These are phyloP conservation scores for Drosophila mettleri DNA, from an alignment of 2,888 invertebrate genomes.

Conservation along the genomic window DNA sequence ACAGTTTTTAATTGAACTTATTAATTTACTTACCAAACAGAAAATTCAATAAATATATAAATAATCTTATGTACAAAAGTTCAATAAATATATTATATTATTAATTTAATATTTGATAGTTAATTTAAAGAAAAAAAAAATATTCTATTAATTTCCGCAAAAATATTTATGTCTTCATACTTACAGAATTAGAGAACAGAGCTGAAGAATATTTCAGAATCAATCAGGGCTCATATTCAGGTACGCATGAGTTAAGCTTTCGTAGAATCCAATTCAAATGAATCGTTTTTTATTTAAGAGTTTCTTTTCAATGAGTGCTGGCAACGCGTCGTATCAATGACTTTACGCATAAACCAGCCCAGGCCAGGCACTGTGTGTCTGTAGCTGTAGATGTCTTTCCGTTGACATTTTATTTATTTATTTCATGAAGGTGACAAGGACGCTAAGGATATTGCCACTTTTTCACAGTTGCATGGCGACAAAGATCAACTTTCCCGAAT, in stretches of 20 bases:
- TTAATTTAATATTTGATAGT: too few species aligned
- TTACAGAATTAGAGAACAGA: not conserved
- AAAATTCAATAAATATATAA: not conserved
- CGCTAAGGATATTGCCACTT: conserved; percentile 45
- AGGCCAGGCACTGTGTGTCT: not conserved
- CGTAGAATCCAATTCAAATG: not conserved
- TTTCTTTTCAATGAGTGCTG: conserved; percentile 3
- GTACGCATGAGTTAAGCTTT: not conserved
- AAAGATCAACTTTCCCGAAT: conserved; percentile 35
- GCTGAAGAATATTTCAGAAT: not conserved
- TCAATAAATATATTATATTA: not conserved
- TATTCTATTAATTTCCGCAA: too few species aligned
- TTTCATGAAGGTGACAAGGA: conserved; percentile 65
- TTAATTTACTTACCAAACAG: too few species aligned
- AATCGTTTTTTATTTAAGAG: not conserved
- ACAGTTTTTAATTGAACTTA: too few species aligned
- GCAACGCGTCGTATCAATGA: not conserved
- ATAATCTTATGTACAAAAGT: not conserved
- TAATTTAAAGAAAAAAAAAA: not conserved
- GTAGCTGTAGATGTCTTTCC: conserved; percentile 13
- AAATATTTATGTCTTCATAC: not conserved
- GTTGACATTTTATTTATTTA: conserved; percentile 70
- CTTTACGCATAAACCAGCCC: conserved; percentile 30
- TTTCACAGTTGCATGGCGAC: conserved; percentile 44
- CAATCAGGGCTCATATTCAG: not conserved